phyloP scores from a whole-genome alignment of 53 echinoderm and acorn worm genomes.

The Henricia sp. region DNA sequence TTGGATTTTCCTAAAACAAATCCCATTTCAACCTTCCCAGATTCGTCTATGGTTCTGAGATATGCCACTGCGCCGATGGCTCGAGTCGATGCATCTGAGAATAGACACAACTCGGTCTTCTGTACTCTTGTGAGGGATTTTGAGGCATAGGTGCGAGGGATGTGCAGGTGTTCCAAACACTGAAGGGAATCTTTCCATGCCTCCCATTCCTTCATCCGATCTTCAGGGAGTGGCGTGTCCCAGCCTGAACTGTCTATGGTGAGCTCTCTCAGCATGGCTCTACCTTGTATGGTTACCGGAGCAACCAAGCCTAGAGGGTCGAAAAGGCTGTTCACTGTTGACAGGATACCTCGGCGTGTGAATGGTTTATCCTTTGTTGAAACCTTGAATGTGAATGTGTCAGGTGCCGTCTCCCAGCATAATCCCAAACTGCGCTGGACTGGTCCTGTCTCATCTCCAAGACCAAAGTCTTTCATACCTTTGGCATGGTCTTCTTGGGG shows the following conservation, averaged over 20 bases:
- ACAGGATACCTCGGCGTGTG: conserved; percentile 47
- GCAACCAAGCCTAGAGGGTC: conserved; percentile 56
- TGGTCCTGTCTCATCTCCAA: neutral
- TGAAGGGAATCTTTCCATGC: conserved; percentile 26
- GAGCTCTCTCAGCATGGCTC: conserved; percentile 42
- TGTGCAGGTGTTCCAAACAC: neutral
- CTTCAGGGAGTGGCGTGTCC: conserved; percentile 32
- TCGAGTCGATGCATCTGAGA: conserved; percentile 39
- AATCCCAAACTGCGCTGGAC: conserved; percentile 34
- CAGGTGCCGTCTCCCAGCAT: conserved; percentile 29
- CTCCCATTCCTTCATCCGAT: conserved; percentile 22
- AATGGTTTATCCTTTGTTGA: conserved; percentile 5
- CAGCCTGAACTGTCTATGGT: neutral
- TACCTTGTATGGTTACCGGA: conserved; percentile 55
- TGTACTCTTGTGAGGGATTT: neutral
- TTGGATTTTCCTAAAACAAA: conserved; percentile 63
- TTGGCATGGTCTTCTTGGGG: conserved; percentile 37
- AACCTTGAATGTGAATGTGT: conserved; percentile 56
- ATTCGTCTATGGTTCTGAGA: conserved; percentile 14
- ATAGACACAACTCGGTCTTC: conserved; percentile 11
- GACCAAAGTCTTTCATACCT: conserved; percentile 30
- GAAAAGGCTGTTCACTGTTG: conserved; percentile 58
- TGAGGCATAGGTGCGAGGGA: conserved; percentile 15
- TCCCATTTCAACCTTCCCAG: conserved; percentile 35
- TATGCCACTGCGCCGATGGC: conserved; percentile 60